Evolutionary conservation across 1,140 invertebrate genomes (phyloP), one percentile per base, ranked within the genome.

Genomic region (Cherax quadricarinatus): DNA sequence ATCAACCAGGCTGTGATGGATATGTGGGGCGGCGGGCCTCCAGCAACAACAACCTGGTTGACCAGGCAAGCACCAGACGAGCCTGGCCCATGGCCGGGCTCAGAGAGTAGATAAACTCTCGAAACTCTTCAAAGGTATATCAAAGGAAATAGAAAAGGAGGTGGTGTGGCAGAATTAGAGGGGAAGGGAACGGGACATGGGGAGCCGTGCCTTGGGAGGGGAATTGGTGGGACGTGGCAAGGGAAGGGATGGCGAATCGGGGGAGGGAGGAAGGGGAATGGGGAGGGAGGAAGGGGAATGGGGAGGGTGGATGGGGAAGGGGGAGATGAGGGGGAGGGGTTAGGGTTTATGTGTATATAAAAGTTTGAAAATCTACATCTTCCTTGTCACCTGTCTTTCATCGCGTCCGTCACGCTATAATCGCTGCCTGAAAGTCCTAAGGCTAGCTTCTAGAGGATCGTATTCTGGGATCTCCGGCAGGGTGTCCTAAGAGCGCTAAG

Each of bases 351-450:
- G 85, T 86, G 85, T 86, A 51, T 86, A 86, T 86, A 86, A 86
- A 86, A 86, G 85, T 86, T 86, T 86, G 66, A 86, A 86, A 86
- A 86, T 62, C 66, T 75, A 75, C 85, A 73, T 73, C 85, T 75
- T 75, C 70, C 66, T 75, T 86, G 85, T 86, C 85, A 86, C 85
- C 85, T 86, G 85, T 86, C 85, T 86, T 14, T 86, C 85, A 86
- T 86, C 85, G 85, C 75, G 85, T 73, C 41, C 85, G 41, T 73
- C 14, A 30, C 14, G 24, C 66, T 75, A 86, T 86, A 66, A 51
- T 4, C 60, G 5, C 5, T n/a, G 12, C n/a, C 49, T 3, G 53
- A 73, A 73, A n/a, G 41, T 70, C 30, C 21, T 70, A 70, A n/a
- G 4, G 70, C 30, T 10, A 21, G 12, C 60, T 10, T n/a, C 14